phyloP scores from a whole-genome alignment of 92 coral and sea anemone species.

The Plumapathes pennacea region DNA sequence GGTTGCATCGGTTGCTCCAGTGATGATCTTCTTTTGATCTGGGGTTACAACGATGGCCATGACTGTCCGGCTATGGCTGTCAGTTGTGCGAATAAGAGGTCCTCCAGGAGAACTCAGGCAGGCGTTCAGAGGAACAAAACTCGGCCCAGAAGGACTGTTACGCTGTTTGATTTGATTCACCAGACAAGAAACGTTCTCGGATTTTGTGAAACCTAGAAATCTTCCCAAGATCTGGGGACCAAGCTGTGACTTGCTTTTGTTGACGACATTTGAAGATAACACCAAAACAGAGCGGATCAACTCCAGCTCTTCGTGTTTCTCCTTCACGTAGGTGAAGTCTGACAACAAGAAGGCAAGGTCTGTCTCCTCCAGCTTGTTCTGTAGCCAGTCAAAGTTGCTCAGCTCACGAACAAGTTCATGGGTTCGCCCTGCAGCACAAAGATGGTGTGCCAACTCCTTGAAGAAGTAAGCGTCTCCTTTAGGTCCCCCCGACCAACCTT shows the following conservation, averaged over 20 bases:
- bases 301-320: slow-evolving; percentile 24
- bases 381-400: slow-evolving; percentile 45
- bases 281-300: slow-evolving; percentile 41
- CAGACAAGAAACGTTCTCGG: slow-evolving; percentile 24
- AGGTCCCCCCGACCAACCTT: slow-evolving; percentile 47
- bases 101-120: slow-evolving; percentile 63
- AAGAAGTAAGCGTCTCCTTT: slow-evolving; percentile 40
- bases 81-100: slow-evolving; percentile 43
- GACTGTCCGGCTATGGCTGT: slow-evolving; percentile 25
- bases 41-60: slow-evolving; percentile 29
- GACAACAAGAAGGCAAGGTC: slow-evolving; percentile 53
- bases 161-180: slow-evolving; percentile 15
- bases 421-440: slow-evolving; percentile 36
- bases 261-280: slow-evolving; percentile 54
- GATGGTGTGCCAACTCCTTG: slow-evolving; percentile 49
- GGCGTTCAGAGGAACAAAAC: slow-evolving; percentile 36
- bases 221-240: slow-evolving; percentile 61
- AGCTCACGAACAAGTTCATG: slow-evolving; percentile 29
- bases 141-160: background rate
- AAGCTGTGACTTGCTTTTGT: slow-evolving; percentile 25
- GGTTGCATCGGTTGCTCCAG: slow-evolving; percentile 35
- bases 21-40: slow-evolving; percentile 25
- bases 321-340: slow-evolving; percentile 39
- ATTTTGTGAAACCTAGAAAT: slow-evolving; percentile 18
- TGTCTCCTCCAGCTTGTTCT: slow-evolving; percentile 40